Base-by-base conservation (phyloP, 2,797 vertebrate species). In the Coilia nasus region DNA sequence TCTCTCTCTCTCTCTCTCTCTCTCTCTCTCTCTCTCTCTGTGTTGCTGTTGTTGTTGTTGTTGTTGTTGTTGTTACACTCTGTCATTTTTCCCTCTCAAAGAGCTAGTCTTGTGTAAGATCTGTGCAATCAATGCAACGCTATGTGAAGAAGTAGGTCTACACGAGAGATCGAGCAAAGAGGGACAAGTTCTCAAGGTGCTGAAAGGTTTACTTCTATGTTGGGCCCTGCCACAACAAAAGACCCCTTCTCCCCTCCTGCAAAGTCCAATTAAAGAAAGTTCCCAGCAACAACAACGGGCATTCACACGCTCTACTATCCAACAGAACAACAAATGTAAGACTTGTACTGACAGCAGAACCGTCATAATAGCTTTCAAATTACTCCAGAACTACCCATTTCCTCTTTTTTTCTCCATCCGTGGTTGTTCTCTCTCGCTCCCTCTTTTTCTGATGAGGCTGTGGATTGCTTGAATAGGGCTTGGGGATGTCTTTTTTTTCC, bases 381-480 rank as follows among this genome's bases (percentile, higher is more conserved):
- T 78, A 78, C 71, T 41, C 71, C 71, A 1, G 19, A 78, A 78
- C 31, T 44, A 1, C 31, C 71, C 19, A 12, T 71, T 78, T 41
- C 35, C 19, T 44, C 71, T 35, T 78, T 14, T 75, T 75, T 7
- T 78, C 71, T n/a, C 35, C 31, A 78, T 78, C 6, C 35, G 15
- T 75, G 67, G 28, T 78, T 44, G 71, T 44, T 78, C 71, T 41
- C 64, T 41, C 14, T 54, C 46, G 46, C 10, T 47, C 50, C 1
- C 50, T 54, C 21, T 78, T 78, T 78, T 78, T 78, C 71, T 78
- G 71, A 78, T 78, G 71, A 78, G 71, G 71, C 71, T 78, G 71
- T 78, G 71, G 71, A 78, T 78, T 78, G 35, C 41, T 78, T 78
- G 71, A 78, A 78, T 82, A 82, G 47, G 81, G 31, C 21, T 35